Conservation (phyloP, 2,113 vertebrate species). For the Falco punctatus region DNA sequence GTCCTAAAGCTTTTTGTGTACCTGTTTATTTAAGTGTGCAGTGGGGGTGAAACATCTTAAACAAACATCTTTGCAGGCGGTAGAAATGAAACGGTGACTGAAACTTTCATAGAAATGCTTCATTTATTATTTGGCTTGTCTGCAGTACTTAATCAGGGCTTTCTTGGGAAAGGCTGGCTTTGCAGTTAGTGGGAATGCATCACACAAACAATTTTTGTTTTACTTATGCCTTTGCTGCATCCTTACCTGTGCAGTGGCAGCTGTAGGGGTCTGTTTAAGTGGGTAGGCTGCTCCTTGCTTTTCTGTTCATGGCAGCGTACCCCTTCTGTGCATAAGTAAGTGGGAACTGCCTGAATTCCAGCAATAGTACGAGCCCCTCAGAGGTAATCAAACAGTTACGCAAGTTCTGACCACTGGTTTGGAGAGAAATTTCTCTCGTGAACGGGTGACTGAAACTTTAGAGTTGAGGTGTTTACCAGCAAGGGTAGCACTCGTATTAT, state of each 20-base stretch:
- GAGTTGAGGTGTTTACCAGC: background rate
- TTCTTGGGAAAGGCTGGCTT: background rate
- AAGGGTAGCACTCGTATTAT: background rate
- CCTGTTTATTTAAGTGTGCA: background rate
- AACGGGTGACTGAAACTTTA: background rate
- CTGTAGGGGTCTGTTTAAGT: background rate
- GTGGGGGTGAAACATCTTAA: background rate
- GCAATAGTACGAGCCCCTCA: background rate
- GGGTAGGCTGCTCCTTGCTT: background rate
- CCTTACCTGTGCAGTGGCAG: background rate
- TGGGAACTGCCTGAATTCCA: background rate
- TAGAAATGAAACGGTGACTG: background rate
- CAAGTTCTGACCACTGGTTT: background rate
- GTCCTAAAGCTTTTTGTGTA: background rate
- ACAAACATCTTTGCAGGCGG: background rate
- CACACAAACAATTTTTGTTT: background rate
- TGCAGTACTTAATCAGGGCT: slow-evolving; percentile 18
- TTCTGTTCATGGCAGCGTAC: background rate
- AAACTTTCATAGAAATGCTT: background rate
- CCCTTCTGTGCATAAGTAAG: background rate
- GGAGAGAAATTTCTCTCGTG: background rate
- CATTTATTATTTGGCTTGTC: background rate
- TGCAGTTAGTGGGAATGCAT: background rate
- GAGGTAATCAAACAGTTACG: background rate
- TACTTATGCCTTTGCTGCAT: background rate